Evolutionary conservation across 2,113 vertebrate species (phyloP), one percentile per base, ranked within the genome.

Genomic region (Cyphomyrus plagiostoma): DNA sequence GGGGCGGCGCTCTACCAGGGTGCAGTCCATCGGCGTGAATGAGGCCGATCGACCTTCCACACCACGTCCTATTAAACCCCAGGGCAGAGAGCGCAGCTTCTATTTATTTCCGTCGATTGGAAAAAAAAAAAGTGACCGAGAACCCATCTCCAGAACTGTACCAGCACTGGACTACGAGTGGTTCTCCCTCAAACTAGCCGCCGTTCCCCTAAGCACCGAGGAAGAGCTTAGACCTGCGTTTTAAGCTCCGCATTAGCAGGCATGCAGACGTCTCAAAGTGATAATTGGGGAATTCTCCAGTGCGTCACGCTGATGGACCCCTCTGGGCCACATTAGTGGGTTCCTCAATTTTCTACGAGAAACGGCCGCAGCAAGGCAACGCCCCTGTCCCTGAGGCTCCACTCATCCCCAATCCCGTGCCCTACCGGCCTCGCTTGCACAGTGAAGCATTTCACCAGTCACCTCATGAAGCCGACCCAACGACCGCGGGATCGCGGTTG

Each of bases 261-360:
- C 13, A 91, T 91, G 91, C 88, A 88, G 92, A 95, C 94, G 94
- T 95, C 94, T 95, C 94, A 94, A 95, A 94, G 93, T 93, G 93
- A 95, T 95, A 94, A 94, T 52, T 45, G 92, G 93, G 93, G 94
- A 94, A 95, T 94, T 92, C 26, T 89, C 58, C 70, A 90, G 88
- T 89, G 93, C 92, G 92, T 95, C 94, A 94, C 91, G 88, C 90
- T 92, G 89, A 89, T 91, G 30, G 35, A 52, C 80, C 45, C 26
- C 48, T 48, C 92, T 93, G 86, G 90, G 93, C 93, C 90, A 91
- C 91, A 93, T 91, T 82, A 90, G 88, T 90, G 91, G 92, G 90
- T 93, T 92, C 92, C 90, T 92, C 91, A 91, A 92, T 88, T 35
- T 10, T 88, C 88, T 52, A 88, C 77, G 46, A 49, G 58, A 92